phyloP scores from a whole-genome alignment of 2,888 invertebrate species.

The Carpatolechia fugitivella region DNA sequence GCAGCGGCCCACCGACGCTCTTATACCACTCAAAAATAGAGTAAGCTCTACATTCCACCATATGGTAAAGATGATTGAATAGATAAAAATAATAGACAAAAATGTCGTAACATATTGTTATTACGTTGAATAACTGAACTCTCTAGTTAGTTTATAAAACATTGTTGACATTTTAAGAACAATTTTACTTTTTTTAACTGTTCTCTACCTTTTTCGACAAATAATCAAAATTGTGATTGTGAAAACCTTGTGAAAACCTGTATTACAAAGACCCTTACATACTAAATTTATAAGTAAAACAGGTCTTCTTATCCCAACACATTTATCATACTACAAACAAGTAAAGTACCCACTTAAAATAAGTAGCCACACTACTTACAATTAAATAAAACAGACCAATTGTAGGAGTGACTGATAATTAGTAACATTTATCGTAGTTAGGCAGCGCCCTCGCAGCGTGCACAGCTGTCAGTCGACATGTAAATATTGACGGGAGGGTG shows the following conservation, averaged over 20 bases:
- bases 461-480: not conserved
- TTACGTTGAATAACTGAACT: conserved; percentile 37
- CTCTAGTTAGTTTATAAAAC: conserved; percentile 26
- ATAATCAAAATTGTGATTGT: no score
- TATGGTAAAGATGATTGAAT: conserved; percentile 29
- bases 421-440: no score
- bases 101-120: conserved; percentile 43
- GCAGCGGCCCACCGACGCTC: no score
- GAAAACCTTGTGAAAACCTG: no score
- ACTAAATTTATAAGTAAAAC: no score
- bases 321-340: no score
- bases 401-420: no score
- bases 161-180: conserved; percentile 31
- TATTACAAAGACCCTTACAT: no score
- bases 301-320: no score
- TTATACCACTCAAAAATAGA: not conserved
- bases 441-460: not conserved
- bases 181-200: no score
- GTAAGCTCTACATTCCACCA: conserved; percentile 16
- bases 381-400: not conserved
- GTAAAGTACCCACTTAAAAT: not conserved
- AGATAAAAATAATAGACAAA: conserved; percentile 35
- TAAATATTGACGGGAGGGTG: not conserved
- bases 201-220: no score
- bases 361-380: not conserved